Percentiles rank a stretch among this genome's conserved stretches.
Conservation (phyloP, 2,113 vertebrate genomes). For the Falcunculus frontatus region DNA sequence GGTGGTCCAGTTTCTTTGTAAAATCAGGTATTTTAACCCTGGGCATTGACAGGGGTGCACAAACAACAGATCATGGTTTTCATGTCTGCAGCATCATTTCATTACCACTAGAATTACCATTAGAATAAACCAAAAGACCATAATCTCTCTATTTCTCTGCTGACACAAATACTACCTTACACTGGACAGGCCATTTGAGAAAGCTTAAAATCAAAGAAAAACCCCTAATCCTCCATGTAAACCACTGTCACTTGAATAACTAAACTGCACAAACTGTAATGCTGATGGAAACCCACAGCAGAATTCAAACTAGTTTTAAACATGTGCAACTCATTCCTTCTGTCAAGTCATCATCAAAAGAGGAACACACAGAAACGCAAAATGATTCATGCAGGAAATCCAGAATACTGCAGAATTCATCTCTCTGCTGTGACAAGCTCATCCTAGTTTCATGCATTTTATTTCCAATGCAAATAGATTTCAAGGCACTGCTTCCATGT, state of each 20-base stretch:
- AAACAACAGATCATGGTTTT: background rate
- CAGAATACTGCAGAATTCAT: background rate
- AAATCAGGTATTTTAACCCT: background rate
- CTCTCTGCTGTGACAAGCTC: background rate
- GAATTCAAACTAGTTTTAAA: background rate
- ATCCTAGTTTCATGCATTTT: background rate
- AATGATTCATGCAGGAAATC: background rate
- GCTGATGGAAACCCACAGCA: background rate
- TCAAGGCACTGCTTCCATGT: background rate
- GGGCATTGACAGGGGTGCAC: background rate
- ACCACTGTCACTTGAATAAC: background rate
- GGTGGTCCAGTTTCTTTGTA: background rate
- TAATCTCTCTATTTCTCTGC: background rate
- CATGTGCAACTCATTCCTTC: background rate
- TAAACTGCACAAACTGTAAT: background rate
- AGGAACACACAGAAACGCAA: background rate
- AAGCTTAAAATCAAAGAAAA: background rate
- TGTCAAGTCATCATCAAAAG: background rate
- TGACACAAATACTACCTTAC: background rate
- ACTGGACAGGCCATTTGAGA: background rate
- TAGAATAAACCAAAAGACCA: background rate
- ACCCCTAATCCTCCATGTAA: background rate
- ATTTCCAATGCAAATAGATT: background rate
- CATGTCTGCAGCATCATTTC: background rate
- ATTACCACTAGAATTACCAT: background rate